Evolutionary conservation across 2,888 invertebrate species (phyloP).

Genomic region (Taenaris catops): DNA sequence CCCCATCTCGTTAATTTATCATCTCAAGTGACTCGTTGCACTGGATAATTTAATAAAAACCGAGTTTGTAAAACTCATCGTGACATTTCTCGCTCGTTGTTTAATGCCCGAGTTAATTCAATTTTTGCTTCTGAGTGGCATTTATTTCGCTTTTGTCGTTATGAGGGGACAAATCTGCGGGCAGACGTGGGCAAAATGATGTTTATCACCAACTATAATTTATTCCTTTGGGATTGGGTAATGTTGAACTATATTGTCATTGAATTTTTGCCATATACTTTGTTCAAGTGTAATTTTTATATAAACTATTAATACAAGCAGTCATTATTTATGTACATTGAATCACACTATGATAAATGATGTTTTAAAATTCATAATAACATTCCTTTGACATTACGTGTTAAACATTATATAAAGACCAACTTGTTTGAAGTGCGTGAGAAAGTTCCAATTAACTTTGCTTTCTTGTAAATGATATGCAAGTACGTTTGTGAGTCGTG

Average conservation of each 20-base stretch:
- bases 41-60: conserved; percentile 24
- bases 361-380: too few relatives aligned
- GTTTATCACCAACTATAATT: conserved; percentile 53
- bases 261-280: too few relatives aligned
- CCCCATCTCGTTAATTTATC: conserved; percentile 21
- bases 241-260: too few relatives aligned
- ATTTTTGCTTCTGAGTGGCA: conserved; percentile 42
- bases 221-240: conserved; percentile 40
- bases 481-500: background rate
- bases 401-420: too few relatives aligned
- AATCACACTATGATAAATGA: too few relatives aligned
- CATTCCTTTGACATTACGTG: too few relatives aligned
- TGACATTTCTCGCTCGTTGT: conserved; percentile 29
- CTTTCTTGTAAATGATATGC: conserved; percentile 2
- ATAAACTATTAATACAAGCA: too few relatives aligned
- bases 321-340: too few relatives aligned
- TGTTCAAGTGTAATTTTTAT: too few relatives aligned
- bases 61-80: conserved; percentile 25
- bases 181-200: conserved; percentile 41
- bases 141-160: conserved; percentile 46
- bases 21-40: conserved; percentile 27
- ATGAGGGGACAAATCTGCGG: conserved; percentile 48
- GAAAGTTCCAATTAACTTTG: conserved; percentile 2
- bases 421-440: conserved; percentile 1
- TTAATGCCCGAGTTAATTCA: conserved; percentile 41